phyloP scores from a whole-genome alignment of 2,888 invertebrate genomes.

The Elysia crispata region DNA sequence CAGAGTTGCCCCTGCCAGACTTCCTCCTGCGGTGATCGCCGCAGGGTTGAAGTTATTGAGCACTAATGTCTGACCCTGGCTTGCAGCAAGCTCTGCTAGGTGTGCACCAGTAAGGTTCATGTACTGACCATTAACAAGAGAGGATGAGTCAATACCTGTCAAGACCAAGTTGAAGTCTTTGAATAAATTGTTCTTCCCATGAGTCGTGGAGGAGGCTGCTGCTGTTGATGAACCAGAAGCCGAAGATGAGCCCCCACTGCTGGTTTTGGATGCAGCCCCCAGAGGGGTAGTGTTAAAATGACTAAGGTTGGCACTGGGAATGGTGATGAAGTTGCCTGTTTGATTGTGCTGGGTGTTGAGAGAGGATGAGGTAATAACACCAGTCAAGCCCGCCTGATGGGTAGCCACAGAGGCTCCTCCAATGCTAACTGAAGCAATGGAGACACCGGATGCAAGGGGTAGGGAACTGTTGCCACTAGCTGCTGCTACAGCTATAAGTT shows the following conservation, averaged over 20 bases:
- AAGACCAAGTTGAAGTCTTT: constrained; percentile 64
- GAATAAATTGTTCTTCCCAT: constrained; percentile 64
- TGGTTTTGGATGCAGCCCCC: constrained; percentile 38
- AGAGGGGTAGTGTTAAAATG: constrained; percentile 54
- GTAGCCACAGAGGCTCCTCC: constrained; percentile 1
- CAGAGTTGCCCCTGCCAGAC: constrained; percentile 55
- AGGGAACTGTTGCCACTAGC: constrained; percentile 39
- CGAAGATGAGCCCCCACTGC: neutral
- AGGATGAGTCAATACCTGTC: constrained; percentile 63
- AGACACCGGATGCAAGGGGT: constrained; percentile 29
- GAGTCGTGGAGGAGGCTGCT: constrained; percentile 48
- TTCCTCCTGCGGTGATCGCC: neutral
- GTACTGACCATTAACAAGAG: constrained; percentile 67
- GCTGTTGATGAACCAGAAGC: neutral
- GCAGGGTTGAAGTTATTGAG: constrained; percentile 39
- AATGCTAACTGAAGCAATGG: constrained; percentile 22
- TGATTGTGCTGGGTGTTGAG: constrained; percentile 45
- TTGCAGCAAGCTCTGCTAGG: constrained; percentile 57
- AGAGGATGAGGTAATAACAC: constrained; percentile 40
- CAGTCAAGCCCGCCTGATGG: constrained; percentile 41
- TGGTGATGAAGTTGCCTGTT: constrained; percentile 51
- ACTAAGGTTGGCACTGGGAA: constrained; percentile 49
- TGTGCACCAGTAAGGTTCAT: constrained; percentile 66
- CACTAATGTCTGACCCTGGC: constrained; percentile 55
- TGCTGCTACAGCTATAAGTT: constrained; percentile 28